Base-by-base conservation (phyloP, 2,113 vertebrate genomes). In the Laterallus jamaicensis region DNA sequence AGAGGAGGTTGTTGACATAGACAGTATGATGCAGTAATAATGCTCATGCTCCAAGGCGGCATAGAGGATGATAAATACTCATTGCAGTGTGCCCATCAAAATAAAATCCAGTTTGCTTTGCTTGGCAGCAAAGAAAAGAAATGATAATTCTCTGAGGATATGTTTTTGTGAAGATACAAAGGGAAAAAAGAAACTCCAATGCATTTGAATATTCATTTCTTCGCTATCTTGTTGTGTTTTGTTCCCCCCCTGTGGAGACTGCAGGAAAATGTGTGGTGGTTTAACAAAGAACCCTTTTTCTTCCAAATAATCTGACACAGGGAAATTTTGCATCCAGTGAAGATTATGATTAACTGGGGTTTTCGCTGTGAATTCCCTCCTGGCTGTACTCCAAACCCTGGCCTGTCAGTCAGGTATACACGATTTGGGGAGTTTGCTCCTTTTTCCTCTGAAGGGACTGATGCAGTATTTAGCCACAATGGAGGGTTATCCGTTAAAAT, bases 401-500 rank as follows among this genome's bases (percentile, higher is more conserved):
- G 32, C 66, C 88, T 86, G 91, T 56, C 91, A 94, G 32, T 73
- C 67, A 79, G 69, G 92, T 88, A 25, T 1, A 44, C 20, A 3
- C 1, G 1, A 59, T 70, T 71, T 90, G 94, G 82, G 69, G 77
- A n/a, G 3, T 12, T 66, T 83, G 69, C 84, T 94, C 66, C 71
- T 40, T 79, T 16, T 80, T 32, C 62, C 86, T 71, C 74, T 60
- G 71, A 26, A 84, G 79, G 69, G 62, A 52, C 77, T 11, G 62
- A 25, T 28, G 1, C 2, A 18, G 83, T 22, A 19, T 60, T 59
- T 42, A 42, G 69, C 73, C 85, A 67, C 94, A 63, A 60, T 11
- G 75, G 80, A 86, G 82, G 80, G 74, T 12, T 96, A 73, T 80
- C 96, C 62, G 20, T 91, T 94, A 86, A 81, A 69, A 66, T 75